Percentiles rank a stretch among this genome's conserved stretches.
These are phyloP conservation scores for Tipula unca DNA, from an alignment of 2,888 invertebrate genomes.

Conservation along the genomic window DNA sequence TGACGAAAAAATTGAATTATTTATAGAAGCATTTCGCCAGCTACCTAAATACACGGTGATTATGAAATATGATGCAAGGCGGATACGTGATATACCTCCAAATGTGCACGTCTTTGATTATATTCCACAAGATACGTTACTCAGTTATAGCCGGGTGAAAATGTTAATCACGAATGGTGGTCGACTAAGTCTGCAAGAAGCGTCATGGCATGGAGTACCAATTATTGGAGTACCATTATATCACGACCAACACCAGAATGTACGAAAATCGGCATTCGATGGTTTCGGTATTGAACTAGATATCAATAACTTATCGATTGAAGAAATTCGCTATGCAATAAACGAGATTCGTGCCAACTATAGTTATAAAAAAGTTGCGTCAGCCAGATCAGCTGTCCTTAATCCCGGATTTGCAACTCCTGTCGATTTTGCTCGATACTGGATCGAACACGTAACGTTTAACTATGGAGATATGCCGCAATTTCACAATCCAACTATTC, in stretches of 20 bases:
- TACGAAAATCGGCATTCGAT: conserved; percentile 18
- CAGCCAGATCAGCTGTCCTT: neutral
- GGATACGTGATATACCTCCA: conserved; percentile 18
- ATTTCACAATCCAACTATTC: neutral
- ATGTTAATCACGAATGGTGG: conserved; percentile 21
- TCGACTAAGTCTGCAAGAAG: conserved; percentile 22
- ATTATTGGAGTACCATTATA: conserved; percentile 22
- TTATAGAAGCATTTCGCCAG: conserved; percentile 8
- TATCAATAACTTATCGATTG: conserved; percentile 20
- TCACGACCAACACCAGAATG: conserved; percentile 20
- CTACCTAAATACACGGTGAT: neutral
- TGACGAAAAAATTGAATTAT: neutral
- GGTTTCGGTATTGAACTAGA: conserved; percentile 21
- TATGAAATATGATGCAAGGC: conserved; percentile 19
- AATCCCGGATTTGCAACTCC: neutral
- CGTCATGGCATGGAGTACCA: conserved; percentile 22
- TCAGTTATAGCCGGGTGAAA: conserved; percentile 20
- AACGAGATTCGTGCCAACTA: neutral
- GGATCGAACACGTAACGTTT: neutral
- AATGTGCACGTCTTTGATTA: conserved; percentile 19
- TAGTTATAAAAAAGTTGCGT: neutral
- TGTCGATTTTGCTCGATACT: neutral
- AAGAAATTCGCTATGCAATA: neutral
- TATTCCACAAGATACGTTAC: neutral
- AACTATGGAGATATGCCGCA: neutral